Evolutionary conservation across 2,113 vertebrate genomes (phyloP).

Genomic region (Galbula dea): DNA sequence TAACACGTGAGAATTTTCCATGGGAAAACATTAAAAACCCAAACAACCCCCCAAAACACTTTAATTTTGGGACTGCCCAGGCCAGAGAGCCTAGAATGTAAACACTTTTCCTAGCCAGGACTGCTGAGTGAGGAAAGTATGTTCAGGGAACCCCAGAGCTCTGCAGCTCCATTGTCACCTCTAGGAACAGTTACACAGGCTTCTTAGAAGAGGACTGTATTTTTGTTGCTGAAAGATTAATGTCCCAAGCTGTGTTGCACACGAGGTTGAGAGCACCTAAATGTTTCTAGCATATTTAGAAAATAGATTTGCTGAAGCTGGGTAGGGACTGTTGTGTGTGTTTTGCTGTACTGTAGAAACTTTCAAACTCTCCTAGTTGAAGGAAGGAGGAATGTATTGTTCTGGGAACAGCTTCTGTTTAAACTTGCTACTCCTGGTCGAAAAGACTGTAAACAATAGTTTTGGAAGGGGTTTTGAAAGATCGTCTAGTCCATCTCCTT

Average conservation of each 20-base stretch:
- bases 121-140: neutral
- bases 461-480: slow-evolving; percentile 1
- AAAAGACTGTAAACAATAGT: neutral
- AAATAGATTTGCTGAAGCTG: neutral
- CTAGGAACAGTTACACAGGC: neutral
- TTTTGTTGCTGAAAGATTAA: neutral
- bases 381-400: neutral
- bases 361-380: neutral
- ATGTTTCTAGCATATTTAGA: neutral
- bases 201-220: neutral
- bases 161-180: neutral
- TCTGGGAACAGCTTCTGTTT: neutral
- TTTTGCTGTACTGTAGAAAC: neutral
- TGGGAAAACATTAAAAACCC: neutral
- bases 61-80: neutral
- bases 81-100: neutral
- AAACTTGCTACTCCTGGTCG: neutral
- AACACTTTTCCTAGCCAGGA: neutral
- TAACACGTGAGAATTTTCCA: neutral
- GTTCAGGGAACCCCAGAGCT: rapidly evolving
- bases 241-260: neutral
- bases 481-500: slow-evolving; percentile 7
- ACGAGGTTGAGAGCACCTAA: neutral
- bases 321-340: neutral
- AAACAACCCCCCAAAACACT: rapidly evolving